Percentiles rank a stretch among this genome's conserved stretches.
phyloP scores from a whole-genome alignment of 2,797 vertebrate species.

The Lophotriccus pileatus region DNA sequence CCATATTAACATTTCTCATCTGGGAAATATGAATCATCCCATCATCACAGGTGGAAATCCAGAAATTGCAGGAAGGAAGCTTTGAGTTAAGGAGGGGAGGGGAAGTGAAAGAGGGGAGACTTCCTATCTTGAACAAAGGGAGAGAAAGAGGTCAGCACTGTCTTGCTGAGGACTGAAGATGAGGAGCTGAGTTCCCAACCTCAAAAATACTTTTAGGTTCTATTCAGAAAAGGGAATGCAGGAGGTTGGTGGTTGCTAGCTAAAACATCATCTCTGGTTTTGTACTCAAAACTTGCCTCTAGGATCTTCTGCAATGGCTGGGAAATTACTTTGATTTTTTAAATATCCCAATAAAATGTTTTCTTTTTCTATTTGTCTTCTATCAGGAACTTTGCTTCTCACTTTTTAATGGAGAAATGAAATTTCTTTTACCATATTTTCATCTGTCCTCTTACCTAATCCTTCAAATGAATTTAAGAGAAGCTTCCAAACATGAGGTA shows the following conservation, averaged over 20 bases:
- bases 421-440: not conserved
- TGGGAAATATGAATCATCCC: not conserved
- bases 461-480: not conserved
- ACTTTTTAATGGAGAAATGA: not conserved
- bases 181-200: not conserved
- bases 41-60: not conserved
- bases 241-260: not conserved
- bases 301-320: not conserved
- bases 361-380: not conserved
- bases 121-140: not conserved
- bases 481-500: not conserved
- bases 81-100: not conserved
- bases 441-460: not conserved
- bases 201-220: not conserved
- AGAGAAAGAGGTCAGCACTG: not conserved
- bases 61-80: slow-evolving; percentile 10
- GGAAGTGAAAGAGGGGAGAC: not conserved
- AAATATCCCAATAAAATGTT: not conserved
- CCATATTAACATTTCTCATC: slow-evolving; percentile 32
- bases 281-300: not conserved
- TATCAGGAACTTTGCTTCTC: not conserved
- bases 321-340: not conserved
- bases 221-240: not conserved
- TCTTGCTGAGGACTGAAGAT: not conserved
- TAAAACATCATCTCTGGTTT: not conserved